phyloP scores from a whole-genome alignment of 2,797 vertebrate species.

The Coreius guichenoti region DNA sequence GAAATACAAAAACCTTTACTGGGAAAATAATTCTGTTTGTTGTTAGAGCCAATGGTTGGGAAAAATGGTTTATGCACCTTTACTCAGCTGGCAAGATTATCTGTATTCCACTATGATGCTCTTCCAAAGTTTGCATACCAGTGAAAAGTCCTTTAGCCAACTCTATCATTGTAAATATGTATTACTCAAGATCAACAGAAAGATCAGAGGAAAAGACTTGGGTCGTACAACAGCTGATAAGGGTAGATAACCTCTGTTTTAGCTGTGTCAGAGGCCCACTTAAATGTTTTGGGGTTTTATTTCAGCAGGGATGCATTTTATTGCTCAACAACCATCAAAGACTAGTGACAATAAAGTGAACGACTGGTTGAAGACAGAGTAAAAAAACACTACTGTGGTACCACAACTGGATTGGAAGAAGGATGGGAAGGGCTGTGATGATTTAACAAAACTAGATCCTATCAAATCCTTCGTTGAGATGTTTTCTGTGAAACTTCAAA shows the following conservation, averaged over 20 bases:
- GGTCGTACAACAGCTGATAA: slow-evolving; percentile 10
- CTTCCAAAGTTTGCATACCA: slow-evolving; percentile 9
- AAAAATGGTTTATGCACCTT: slow-evolving; percentile 12
- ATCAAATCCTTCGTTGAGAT: background rate
- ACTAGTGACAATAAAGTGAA: background rate
- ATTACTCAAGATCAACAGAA: slow-evolving; percentile 16
- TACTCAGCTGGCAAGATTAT: slow-evolving; percentile 1
- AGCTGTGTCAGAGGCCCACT: slow-evolving; percentile 6
- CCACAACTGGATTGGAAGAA: background rate
- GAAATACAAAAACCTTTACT: background rate
- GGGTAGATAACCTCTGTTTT: slow-evolving; percentile 25
- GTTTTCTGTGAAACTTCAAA: slow-evolving; percentile 9
- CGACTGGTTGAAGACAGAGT: background rate
- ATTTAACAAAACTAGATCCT: background rate
- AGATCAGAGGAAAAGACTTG: slow-evolving; percentile 28
- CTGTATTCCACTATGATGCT: background rate
- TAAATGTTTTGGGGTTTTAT: background rate
- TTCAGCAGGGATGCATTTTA: background rate
- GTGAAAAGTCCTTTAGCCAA: background rate
- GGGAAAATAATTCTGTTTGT: slow-evolving; percentile 30
- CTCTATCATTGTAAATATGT: background rate
- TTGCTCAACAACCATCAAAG: background rate
- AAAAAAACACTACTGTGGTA: background rate
- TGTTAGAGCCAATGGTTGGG: slow-evolving; percentile 7
- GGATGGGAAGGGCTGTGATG: slow-evolving; percentile 18